Base-by-base conservation (phyloP, 2,797 vertebrate species). In the Anabas testudineus region DNA sequence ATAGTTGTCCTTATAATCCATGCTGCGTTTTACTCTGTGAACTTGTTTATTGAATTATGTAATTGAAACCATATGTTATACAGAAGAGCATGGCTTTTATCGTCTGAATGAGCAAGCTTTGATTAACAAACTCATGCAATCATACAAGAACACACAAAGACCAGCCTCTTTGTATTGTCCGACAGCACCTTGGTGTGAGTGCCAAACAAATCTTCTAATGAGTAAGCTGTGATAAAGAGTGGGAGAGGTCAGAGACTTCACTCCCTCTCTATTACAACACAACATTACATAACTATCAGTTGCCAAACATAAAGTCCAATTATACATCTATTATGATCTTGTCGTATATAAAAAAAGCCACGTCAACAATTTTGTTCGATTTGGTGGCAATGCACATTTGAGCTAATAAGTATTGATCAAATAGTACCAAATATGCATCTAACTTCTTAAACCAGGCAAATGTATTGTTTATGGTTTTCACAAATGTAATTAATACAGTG, bases 171-270 rank as follows among this genome's bases (percentile, higher is more conserved):
- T n/a, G 0, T 47, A 28, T 47, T 56, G 49, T 48, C 19, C 12
- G 10, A 8, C 36, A 47, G 37, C 14, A 0, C 19, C 21, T 34
- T 15, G 47, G 2, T 41, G 24, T 34, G 10, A 26, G 5, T 2
- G 14, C 28, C 43, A 69, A 57, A 71, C 15, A 56, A 59, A 46
- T 46, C 19, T 15, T 36, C 21, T 18, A 28, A 55, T 78, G 54
- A 46, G 8, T 67, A 57, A 57, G 24, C 19, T 0, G 1, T 57
- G 71, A 71, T 62, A 66, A 22, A 24, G n/a, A 56, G 36, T 15
- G 67, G 62, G 74, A 74, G 68, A 42, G 66, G 79, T 66, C 78
- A 48, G 9, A 15, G 19, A 64, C 22, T 32, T 60, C 10, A 48
- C 13, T 41, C n/a, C 43, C 43, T 43, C 36, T 19, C 36, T 5